Evolutionary conservation across 1,140 invertebrate genomes (phyloP), one percentile per base, ranked within the genome.

Genomic region (Trichomalopsis sarcophagae): DNA sequence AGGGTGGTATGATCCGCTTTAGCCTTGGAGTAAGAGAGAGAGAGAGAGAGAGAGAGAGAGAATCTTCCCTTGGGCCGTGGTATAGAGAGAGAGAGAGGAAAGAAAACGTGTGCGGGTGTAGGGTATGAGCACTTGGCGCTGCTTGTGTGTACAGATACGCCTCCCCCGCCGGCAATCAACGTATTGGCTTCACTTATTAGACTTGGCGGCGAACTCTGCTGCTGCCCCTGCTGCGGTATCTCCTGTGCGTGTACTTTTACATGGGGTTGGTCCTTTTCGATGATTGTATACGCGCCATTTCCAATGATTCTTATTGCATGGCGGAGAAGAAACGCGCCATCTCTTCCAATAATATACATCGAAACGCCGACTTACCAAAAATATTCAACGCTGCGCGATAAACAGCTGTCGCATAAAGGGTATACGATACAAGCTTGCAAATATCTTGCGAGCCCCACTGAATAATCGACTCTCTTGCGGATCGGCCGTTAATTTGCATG

Each of bases 181-280:
- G 89, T 91, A 92, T 91, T 91, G 90, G 88, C 88, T 88, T 85
- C 88, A 88, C 89, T 92, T 90, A 91, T 92, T 90, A 89, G 87
- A 91, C 86, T 91, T 90, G 90, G 90, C 90, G 89, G 88, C 86
- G 83, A 40, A 68, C 74, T 78, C 66, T 30, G 23, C 40, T n/a
- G 11, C 21, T 21, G 7, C 68, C 36, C 75, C 23, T 21, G 5
- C 10, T 75, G 27, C 27, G 33, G 9, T 23, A 69, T n/a, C 68
- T 30, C 6, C 68, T 13, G 68, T 36, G 11, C 55, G 5, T 13
- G n/a, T 68, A n/a, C n/a, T 68, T 68, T 68, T 68, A 23, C 11
- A 7, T 17, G 66, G 17, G n/a, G 66, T 23, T 68, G 66, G n/a
- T 71, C 33, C 2, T 33, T 62, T 69, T 6, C 9, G 62, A n/a